Evolutionary conservation across 2,797 vertebrate genomes (phyloP), one percentile per base, ranked within the genome.

Genomic region (Microcaecilia unicolor): DNA sequence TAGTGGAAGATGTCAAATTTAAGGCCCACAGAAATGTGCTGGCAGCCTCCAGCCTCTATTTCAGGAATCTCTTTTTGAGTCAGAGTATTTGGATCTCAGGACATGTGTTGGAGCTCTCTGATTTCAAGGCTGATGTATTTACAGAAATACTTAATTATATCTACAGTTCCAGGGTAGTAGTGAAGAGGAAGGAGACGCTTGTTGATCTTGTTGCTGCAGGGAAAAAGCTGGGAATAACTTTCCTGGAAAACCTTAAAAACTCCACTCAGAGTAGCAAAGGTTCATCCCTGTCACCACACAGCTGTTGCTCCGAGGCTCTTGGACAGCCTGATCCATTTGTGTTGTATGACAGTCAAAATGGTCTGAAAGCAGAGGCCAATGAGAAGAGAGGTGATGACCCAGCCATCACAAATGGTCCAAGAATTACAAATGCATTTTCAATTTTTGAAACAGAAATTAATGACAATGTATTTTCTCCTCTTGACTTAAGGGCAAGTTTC

Each of bases 1-100:
- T 99, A 13, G 95, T 99, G 64, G 95, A 96, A 65, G 96, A 99
- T 41, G 93, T 94, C 27, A 99, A 99, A 69, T 99, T 99, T 67
- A 91, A 85, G 57, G 96, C 96, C 34, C 96, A 99, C 51, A 91
- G 86, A 64, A 99, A 99, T 65, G 85, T 99, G 46, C 73, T 99
- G 64, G 96, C 94, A 35, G 96, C 95, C 41, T 93, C 92, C 36
- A 97, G 96, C 28, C 85, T 93, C 39, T 98, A 96, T 75, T 99
- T 99, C 53, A 91, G 85, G 56, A 93, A 88, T 20, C 88, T 90
- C 44, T 87, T 99, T 46, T 91, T 85, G 42, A 78, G 84, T 33
- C 80, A 84, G 19, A 85, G 89, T 7, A 80, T 86, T 36, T 88
- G 84, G 53, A 85, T 81, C 57, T 87, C 91, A 8, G 73, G 86